These are phyloP conservation scores for Lepus europaeus DNA, from an alignment of 2,113 vertebrate species.

Conservation along the genomic window DNA sequence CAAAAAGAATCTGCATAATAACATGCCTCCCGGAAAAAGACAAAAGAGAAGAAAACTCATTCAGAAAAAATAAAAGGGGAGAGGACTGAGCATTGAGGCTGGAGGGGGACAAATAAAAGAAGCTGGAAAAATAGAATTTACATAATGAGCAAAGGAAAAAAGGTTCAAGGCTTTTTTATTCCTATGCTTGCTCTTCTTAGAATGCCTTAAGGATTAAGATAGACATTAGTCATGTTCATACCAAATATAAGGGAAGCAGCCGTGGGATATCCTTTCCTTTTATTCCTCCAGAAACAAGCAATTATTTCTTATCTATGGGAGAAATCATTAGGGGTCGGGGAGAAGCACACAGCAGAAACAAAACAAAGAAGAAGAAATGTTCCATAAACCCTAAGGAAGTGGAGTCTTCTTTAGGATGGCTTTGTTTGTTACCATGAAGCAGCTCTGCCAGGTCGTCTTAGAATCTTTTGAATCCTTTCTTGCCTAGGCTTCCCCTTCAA, in stretches of 20 bases:
- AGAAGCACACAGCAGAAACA: neutral
- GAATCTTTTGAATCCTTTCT: slow-evolving; percentile 17
- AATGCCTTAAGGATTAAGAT: slow-evolving; percentile 66
- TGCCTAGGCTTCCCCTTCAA: neutral
- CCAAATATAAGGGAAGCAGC: slow-evolving; percentile 51
- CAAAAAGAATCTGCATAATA: neutral
- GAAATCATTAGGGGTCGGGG: neutral
- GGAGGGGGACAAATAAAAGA: neutral
- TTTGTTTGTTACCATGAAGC: neutral
- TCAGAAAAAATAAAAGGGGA: slow-evolving; percentile 57
- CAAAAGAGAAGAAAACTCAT: slow-evolving; percentile 61
- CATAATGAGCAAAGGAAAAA: slow-evolving; percentile 74
- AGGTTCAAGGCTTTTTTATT: slow-evolving; percentile 58
- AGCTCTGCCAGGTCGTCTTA: neutral
- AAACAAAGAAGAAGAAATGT: neutral
- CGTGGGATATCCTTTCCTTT: slow-evolving; percentile 44
- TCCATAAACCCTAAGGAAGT: neutral
- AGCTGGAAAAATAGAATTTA: slow-evolving; percentile 76
- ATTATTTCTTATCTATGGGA: slow-evolving; percentile 51
- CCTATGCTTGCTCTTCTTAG: slow-evolving; percentile 16
- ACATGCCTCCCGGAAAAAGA: neutral
- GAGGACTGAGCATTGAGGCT: neutral
- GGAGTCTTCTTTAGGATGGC: neutral
- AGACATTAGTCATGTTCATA: slow-evolving; percentile 71
- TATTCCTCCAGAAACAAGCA: slow-evolving; percentile 67